Conservation (phyloP, 2,113 vertebrate species). For the Piprites chloris region DNA sequence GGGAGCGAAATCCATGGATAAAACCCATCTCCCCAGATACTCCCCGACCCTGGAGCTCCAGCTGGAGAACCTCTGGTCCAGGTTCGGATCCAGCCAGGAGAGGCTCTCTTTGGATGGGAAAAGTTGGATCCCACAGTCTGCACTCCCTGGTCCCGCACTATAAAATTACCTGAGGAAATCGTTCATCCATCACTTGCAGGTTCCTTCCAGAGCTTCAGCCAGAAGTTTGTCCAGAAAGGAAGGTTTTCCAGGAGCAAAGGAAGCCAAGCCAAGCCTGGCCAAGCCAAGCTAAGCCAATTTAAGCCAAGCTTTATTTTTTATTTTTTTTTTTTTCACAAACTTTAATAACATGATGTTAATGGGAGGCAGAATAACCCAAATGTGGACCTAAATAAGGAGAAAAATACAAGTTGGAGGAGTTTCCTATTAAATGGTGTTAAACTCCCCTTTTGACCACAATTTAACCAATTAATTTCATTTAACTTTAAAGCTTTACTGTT, state of each 20-base stretch:
- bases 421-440: not conserved
- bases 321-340: not conserved
- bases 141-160: not conserved
- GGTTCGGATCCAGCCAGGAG: not conserved
- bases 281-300: not conserved
- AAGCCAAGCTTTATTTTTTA: too few species aligned
- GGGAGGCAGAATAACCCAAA: not conserved
- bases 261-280: not conserved
- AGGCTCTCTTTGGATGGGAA: not conserved
- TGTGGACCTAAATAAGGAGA: not conserved
- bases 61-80: not conserved
- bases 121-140: not conserved
- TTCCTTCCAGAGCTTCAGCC: not conserved
- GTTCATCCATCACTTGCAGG: not conserved
- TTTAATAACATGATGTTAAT: not conserved
- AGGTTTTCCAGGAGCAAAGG: conserved; percentile 4
- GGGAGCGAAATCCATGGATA: not conserved
- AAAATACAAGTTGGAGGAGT: not conserved
- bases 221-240: conserved; percentile 2
- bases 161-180: not conserved
- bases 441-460: not conserved
- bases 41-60: not conserved
- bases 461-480: not conserved
- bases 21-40: not conserved
- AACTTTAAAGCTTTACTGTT: not conserved